Evolutionary conservation across 2,113 vertebrate genomes (phyloP).

Genomic region (Noctilio leporinus): DNA sequence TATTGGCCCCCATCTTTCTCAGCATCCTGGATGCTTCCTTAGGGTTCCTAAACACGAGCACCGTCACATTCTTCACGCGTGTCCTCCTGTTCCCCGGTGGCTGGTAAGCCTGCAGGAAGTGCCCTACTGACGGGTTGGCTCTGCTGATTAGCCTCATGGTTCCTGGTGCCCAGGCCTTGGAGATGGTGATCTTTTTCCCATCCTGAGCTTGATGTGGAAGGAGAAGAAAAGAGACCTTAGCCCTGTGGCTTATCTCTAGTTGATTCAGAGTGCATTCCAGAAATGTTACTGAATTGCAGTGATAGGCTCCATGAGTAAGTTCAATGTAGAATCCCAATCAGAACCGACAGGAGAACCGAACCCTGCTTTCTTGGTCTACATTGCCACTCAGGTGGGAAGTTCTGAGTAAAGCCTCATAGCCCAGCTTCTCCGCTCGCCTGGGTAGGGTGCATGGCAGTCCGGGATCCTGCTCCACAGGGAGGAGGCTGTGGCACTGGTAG

Average conservation of each 20-base stretch:
- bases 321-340: background rate
- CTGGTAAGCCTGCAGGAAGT: background rate
- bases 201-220: background rate
- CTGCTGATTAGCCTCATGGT: background rate
- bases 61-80: background rate
- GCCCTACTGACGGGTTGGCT: background rate
- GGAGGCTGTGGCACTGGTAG: background rate
- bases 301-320: background rate
- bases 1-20: background rate
- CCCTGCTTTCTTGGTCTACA: background rate
- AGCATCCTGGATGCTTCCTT: background rate
- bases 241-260: background rate
- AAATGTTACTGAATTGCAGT: background rate
- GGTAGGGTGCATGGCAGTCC: background rate
- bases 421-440: background rate
- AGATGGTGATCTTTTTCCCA: background rate
- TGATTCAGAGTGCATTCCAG: background rate
- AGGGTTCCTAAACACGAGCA: background rate
- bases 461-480: accelerated
- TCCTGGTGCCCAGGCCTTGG: background rate
- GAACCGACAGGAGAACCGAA: background rate
- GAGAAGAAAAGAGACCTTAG: background rate
- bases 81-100: accelerated
- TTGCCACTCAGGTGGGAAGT: background rate
- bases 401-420: background rate